A percentile compares a stretch with the other conserved stretches of the same genome.
phyloP scores from a whole-genome alignment of 2,888 invertebrate species.

The Aproaerema taeniolella region DNA sequence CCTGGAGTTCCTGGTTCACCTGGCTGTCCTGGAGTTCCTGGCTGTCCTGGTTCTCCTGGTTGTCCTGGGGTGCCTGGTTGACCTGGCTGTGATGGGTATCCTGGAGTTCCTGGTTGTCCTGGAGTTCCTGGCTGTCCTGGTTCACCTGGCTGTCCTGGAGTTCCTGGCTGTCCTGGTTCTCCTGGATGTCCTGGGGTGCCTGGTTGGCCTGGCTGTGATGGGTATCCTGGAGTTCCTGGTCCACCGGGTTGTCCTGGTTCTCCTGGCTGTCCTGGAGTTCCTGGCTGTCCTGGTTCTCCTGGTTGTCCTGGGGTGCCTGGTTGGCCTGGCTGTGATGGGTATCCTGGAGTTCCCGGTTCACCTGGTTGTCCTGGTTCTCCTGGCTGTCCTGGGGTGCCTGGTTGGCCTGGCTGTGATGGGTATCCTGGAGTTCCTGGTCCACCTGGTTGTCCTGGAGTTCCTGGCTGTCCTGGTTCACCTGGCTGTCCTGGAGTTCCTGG shows the following conservation, averaged over 20 bases:
- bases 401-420: neutral
- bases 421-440: neutral
- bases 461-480: neutral
- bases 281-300: conserved; percentile 2
- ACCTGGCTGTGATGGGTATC: neutral
- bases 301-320: neutral
- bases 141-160: neutral
- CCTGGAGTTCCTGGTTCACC: neutral
- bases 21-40: neutral
- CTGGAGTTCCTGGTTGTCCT: neutral
- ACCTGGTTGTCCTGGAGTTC: neutral
- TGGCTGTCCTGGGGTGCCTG: neutral
- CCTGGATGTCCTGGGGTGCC: neutral
- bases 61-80: neutral
- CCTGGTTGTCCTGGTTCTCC: neutral
- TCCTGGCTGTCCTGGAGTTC: neutral
- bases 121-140: neutral
- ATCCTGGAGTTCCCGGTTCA: neutral
- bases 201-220: neutral
- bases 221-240: neutral
- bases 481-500: neutral
- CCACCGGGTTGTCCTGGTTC: neutral
- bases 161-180: neutral
- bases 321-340: neutral
- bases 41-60: neutral